Conservation (phyloP, 2,113 vertebrate species). For the Corythoichthys intestinalis region DNA sequence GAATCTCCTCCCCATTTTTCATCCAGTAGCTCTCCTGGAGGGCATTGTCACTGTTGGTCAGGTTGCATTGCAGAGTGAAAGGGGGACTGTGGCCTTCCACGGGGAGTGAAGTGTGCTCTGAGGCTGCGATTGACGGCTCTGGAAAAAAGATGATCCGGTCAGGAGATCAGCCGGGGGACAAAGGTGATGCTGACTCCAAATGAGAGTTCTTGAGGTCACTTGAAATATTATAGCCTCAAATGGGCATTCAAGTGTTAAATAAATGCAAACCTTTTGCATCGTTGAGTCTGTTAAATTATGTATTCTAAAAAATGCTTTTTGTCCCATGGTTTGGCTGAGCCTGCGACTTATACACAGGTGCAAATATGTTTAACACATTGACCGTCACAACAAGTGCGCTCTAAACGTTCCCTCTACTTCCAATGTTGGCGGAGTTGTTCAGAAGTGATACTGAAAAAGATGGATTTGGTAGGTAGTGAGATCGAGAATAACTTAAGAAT, state of each 20-base stretch:
- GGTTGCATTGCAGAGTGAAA: constrained; percentile 88
- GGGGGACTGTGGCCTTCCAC: constrained; percentile 35
- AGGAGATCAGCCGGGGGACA: constrained; percentile 20
- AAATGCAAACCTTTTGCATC: background rate
- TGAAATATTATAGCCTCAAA: constrained; percentile 6
- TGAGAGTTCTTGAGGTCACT: constrained; percentile 7
- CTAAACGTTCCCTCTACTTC: too few relatives aligned
- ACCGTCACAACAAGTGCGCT: too few relatives aligned
- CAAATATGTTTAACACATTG: too few relatives aligned
- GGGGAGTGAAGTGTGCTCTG: constrained; percentile 76
- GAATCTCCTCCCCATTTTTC: constrained; percentile 88
- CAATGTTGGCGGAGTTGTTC: too few relatives aligned
- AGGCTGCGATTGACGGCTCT: constrained; percentile 86
- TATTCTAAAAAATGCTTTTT: too few relatives aligned
- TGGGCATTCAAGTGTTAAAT: background rate
- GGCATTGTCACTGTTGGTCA: constrained; percentile 73
- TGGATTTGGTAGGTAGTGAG: too few relatives aligned
- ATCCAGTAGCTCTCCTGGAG: constrained; percentile 84
- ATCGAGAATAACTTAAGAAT: too few relatives aligned
- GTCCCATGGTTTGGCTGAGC: too few relatives aligned
- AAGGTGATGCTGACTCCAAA: background rate
- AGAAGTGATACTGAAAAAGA: too few relatives aligned
- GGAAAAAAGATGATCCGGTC: constrained; percentile 58
- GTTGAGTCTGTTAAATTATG: background rate
- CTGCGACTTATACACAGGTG: too few relatives aligned